Percentiles rank a stretch among this genome's conserved stretches.
phyloP scores from a whole-genome alignment of 2,797 vertebrate genomes.

The Trichosurus vulpecula region DNA sequence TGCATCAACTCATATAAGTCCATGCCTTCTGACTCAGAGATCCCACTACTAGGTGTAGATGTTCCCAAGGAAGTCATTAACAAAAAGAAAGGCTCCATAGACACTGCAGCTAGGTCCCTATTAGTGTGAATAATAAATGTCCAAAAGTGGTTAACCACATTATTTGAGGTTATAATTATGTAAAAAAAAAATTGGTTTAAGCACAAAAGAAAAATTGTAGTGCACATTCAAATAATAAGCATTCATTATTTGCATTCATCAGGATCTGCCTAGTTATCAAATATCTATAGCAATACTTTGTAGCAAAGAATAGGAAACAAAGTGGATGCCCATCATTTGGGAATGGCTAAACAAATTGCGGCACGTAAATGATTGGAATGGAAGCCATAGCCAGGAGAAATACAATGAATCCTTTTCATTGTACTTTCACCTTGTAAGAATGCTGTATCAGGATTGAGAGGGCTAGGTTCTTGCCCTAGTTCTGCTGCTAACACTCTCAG shows the following conservation, averaged over 20 bases:
- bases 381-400: background rate
- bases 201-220: background rate
- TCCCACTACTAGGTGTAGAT: background rate
- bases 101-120: background rate
- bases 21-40: background rate
- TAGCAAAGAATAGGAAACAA: background rate
- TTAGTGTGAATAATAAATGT: background rate
- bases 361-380: background rate
- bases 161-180: background rate
- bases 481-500: constrained; percentile 1
- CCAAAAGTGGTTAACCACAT: background rate
- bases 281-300: background rate
- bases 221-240: background rate
- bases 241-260: background rate
- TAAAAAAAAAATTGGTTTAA: background rate
- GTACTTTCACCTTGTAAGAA: background rate
- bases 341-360: background rate
- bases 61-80: background rate
- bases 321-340: background rate
- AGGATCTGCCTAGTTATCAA: background rate
- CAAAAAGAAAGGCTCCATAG: background rate
- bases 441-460: background rate
- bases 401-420: background rate
- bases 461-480: background rate
- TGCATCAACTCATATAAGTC: background rate